phyloP scores from a whole-genome alignment of 2,113 vertebrate species.

The Mirounga angustirostris region DNA sequence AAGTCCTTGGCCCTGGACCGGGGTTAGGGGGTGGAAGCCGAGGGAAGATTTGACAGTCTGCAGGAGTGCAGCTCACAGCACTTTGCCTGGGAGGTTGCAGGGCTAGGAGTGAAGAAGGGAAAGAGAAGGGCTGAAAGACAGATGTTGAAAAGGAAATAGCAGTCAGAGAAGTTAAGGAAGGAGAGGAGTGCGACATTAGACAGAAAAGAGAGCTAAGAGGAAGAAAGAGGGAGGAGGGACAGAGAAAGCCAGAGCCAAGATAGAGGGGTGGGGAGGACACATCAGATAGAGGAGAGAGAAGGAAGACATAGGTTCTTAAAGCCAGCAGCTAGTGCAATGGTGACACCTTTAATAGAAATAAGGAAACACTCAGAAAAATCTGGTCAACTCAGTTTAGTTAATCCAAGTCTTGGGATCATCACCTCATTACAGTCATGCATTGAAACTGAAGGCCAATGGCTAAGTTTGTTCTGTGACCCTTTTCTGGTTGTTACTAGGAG shows the following conservation, averaged over 20 bases:
- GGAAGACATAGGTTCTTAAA: conserved; percentile 8
- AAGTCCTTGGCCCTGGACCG: not conserved
- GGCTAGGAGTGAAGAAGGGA: not conserved
- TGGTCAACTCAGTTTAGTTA: not conserved
- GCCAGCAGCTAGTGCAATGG: not conserved
- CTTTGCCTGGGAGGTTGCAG: not conserved
- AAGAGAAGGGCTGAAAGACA: not conserved
- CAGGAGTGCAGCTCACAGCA: not conserved
- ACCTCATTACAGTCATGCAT: not conserved
- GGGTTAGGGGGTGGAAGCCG: not conserved
- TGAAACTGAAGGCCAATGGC: not conserved
- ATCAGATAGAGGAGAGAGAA: not conserved
- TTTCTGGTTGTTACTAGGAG: not conserved
- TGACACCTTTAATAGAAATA: not conserved
- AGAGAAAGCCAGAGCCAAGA: not conserved
- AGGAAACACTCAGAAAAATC: not conserved
- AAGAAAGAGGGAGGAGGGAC: not conserved
- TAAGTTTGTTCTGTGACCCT: conserved; percentile 25
- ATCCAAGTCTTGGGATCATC: not conserved
- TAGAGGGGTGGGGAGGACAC: not conserved
- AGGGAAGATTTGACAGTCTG: not conserved
- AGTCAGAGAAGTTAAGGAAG: not conserved
- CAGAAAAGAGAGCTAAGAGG: not conserved
- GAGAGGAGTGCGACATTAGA: not conserved
- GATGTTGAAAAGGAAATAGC: not conserved